Evolutionary conservation across 2,888 invertebrate species (phyloP).

Genomic region (Stenodema calcarata): DNA sequence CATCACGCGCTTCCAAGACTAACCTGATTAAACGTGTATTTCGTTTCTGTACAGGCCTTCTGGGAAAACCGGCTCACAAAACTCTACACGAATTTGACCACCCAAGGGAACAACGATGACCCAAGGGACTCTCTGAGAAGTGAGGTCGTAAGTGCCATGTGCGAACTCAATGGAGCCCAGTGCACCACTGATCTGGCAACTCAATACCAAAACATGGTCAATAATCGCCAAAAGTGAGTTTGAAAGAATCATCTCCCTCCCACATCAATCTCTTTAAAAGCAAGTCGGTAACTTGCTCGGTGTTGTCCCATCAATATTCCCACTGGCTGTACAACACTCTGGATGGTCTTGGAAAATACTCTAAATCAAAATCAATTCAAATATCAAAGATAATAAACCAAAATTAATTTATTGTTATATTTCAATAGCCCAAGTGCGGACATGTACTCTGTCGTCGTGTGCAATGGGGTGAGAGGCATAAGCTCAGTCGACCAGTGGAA

Average conservation of each 20-base stretch:
- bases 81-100: constrained; percentile 11
- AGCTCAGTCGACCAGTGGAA: neutral
- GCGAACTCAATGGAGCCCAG: neutral
- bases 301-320: no score
- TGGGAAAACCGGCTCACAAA: neutral
- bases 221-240: neutral
- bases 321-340: no score
- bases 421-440: neutral
- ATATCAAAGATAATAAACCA: neutral
- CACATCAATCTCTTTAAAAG: no score
- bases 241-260: no score
- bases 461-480: constrained; percentile 10
- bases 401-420: neutral
- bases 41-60: neutral
- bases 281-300: no score
- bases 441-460: constrained; percentile 18
- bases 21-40: neutral
- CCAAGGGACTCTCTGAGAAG: constrained; percentile 5
- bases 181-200: constrained; percentile 6
- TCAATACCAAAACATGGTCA: constrained; percentile 32
- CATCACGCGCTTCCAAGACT: no score
- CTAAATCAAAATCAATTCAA: neutral
- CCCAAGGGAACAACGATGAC: neutral
- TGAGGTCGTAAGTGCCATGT: constrained; percentile 25
- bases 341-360: neutral